A percentile compares a stretch with the other conserved stretches of the same genome.
These are phyloP conservation scores for Dermatemys mawii DNA, from an alignment of 2,113 vertebrate species.

Conservation along the genomic window DNA sequence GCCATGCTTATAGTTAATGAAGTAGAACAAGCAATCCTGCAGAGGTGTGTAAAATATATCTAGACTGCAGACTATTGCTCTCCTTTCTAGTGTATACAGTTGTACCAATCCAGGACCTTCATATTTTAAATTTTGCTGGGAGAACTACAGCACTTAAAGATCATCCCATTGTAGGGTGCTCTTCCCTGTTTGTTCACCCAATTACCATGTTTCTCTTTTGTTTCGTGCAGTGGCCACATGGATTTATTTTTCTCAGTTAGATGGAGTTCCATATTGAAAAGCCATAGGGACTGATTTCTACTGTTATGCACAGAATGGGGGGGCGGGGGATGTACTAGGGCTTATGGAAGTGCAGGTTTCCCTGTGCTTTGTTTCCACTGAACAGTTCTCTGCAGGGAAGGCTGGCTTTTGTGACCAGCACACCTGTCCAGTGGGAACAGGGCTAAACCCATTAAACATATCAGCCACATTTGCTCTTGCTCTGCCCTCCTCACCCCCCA, in stretches of 20 bases:
- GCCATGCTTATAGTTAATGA: not conserved
- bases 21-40: fast-evolving
- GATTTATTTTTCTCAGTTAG: not conserved
- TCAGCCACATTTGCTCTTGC: not conserved
- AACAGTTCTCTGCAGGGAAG: not conserved
- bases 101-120: not conserved
- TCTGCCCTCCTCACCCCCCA: too few relatives aligned
- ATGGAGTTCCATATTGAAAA: not conserved
- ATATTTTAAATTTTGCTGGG: not conserved
- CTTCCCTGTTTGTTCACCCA: not conserved
- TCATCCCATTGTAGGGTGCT: not conserved
- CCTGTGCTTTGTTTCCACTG: fast-evolving
- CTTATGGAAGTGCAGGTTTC: not conserved
- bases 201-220: not conserved
- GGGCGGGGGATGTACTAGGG: not conserved
- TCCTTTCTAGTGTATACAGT: not conserved
- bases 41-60: not conserved
- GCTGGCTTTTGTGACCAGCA: not conserved
- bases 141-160: not conserved
- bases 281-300: not conserved
- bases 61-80: fast-evolving
- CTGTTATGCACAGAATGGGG: not conserved
- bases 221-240: not conserved
- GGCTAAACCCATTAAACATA: not conserved
- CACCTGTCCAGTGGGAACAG: not conserved